A percentile compares a stretch with the other conserved stretches of the same genome.
Evolutionary conservation across 2,797 vertebrate species (phyloP).

Genomic region (Sternotherus odoratus): DNA sequence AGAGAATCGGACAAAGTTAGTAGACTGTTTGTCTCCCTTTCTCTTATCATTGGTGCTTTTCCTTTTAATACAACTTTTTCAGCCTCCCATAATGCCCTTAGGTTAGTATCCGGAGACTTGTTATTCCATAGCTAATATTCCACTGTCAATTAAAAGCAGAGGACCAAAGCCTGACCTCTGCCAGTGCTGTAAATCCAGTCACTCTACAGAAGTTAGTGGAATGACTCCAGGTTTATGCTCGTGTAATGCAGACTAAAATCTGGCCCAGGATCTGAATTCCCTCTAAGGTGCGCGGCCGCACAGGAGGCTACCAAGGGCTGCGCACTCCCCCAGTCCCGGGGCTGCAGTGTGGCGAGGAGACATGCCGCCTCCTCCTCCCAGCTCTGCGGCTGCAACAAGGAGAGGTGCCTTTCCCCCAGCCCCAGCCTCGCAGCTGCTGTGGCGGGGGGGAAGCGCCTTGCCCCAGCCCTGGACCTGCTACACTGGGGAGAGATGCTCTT

Average conservation of each 20-base stretch:
- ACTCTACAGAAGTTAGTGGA: not conserved
- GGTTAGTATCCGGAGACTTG: not conserved
- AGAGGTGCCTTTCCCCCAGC: too few species aligned
- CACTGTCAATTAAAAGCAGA: not conserved
- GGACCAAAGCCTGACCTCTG: not conserved
- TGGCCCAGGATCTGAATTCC: not conserved
- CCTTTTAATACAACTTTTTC: not conserved
- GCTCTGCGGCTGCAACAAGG: too few species aligned
- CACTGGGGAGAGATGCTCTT: too few species aligned
- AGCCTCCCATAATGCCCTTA: not conserved
- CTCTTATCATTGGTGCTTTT: not conserved
- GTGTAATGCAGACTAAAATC: not conserved
- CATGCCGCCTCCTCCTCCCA: too few species aligned
- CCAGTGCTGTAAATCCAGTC: not conserved
- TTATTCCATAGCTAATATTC: not conserved
- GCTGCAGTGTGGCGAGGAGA: too few species aligned
- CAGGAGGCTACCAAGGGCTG: too few species aligned
- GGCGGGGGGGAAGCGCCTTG: too few species aligned
- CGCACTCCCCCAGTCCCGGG: too few species aligned
- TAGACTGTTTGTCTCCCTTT: not conserved
- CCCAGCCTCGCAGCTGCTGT: too few species aligned
- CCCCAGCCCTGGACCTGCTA: too few species aligned
- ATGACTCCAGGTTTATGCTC: rapidly evolving
- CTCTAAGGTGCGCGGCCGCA: too few species aligned
- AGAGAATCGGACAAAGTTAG: not conserved